Base-by-base conservation (phyloP, 2,888 invertebrate genomes). In the Corbicula japonica region DNA sequence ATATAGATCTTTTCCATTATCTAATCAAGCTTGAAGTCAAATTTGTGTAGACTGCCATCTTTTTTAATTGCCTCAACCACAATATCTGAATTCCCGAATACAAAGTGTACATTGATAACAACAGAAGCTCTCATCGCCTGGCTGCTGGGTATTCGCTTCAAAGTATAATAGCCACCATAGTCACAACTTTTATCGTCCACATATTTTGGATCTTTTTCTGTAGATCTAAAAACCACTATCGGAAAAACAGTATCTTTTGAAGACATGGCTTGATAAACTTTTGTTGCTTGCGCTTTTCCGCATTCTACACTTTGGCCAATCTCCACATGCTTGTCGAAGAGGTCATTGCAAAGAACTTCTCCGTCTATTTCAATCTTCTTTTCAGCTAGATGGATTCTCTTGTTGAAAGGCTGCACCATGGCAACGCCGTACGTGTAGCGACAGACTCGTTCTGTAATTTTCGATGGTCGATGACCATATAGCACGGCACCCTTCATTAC, bases 401-500 rank as follows among this genome's bases (percentile, higher is more conserved):
- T 44, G 0, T 21, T 26, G 21, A 48, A 73, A 5, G 54, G 18
- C 12, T 50, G 26, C 3, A 46, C 34, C 38, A 58, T 65, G 15
- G 58, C 65, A 1, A 73, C 63, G 4, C 76, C 70, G 21, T 70
- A 76, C 5, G 76, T 76, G 18, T 28, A 65, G 18, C 56, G 61
- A 32, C 48, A 34, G 23, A 34, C 52, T 50, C 76, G 34, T 30
- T 38, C 60, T 0, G 41, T 32, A n/a, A 76, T 69, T 26, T 26
- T 44, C n/a, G 58, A n/a, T 10, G 76, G 76, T 10, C 58, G 18
- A 28, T 65, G 70, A 0, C 76, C 76, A 38, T 38, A 76, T 2
- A 76, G 38, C 2, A 76, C 76, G 15, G 76, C 76, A 12, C 76
- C 76, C 48, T 76, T 70, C 65, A 76, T 35, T 4, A 76, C 48